Evolutionary conservation across 1,140 invertebrate species (phyloP), one percentile per base, ranked within the genome.

Genomic region (Meloidogyne floridensis): DNA sequence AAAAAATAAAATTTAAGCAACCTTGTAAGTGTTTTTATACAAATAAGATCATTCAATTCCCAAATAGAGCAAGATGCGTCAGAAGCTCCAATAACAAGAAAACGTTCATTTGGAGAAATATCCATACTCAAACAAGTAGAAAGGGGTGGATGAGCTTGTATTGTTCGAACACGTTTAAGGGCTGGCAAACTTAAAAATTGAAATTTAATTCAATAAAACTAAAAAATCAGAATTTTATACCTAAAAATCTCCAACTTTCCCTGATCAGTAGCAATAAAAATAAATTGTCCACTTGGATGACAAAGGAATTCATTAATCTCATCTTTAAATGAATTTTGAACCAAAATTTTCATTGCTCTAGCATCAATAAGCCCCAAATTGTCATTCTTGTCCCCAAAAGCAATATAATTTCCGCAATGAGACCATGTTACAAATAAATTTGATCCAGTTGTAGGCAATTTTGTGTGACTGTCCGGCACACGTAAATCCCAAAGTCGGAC

Each of bases 91-190:
- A 85, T 72, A 0, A 72, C 85, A 53, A 85, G 43, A 65, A 82
- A 80, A 7, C 70, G 18, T 65, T 81, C 82, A 71, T 85, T 83
- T 32, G 84, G 84, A 2, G 84, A 85, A 43, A 85, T 75, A 42
- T 32, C 77, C 42, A 84, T 75, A 71, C 83, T 84, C 11, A 84
- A 56, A 65, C 85, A 86, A 11, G 86, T 74, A 15, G 84, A 86
- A n/a, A 85, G 85, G n/a, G 75, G 84, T 56, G 84, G 84, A 54
- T 85, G 84, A 15, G 84, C 84, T 53, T 84, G 85, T 43, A 85
- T 70, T 8, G 85, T 85, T 47, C 78, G 72, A 72, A 81, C 18
- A 20, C 82, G 86, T 71, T 83, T 87, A 11, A 85, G 75, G 15
- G 56, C 76, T 9, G 85, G 80, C 32, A 84, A 76, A 20, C 84